Evolutionary conservation across 1,140 invertebrate species (phyloP), one percentile per base, ranked within the genome.

Genomic region (Mycetomoellerius zeteki): DNA sequence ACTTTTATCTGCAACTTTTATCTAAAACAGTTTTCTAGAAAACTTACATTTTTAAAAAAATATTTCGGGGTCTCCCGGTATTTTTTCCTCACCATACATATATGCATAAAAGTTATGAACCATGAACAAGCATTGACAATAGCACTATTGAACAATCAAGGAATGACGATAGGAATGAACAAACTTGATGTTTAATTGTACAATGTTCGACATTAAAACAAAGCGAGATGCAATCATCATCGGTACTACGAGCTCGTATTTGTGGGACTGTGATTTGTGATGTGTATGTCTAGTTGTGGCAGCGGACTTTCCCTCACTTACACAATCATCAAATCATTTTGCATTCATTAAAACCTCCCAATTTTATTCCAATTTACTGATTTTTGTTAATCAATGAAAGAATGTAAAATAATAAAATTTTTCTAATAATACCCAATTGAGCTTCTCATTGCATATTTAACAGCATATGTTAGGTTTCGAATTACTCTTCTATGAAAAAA

Each of bases 251-350:
- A 82, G 80, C 80, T 82, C 80, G 67, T 71, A 67, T 82, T 65
- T 82, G 80, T 82, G 65, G 77, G 77, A 82, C 52, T 82, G 80
- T 82, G 67, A 82, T 12, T 82, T 82, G 65, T 82, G 80, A 82
- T 82, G 80, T 82, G 65, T 82, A 82, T 82, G 80, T 82, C 71
- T 82, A 82, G 67, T 58, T 82, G 65, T 82, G 80, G 52, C 80
- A 82, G 67, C 67, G 80, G 67, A 82, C 65, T 52, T 82, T 58
- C 12, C 24, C 7, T 43, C 30, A 37, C 21, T 14, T 82, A 37
- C 33, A 67, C 54, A 72, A 82, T 47, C 37, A 72, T 82, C 16
- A 71, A 71, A 72, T 72, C 12, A 33, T 81, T 82, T 72, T 21
- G 72, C 19, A 72, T 30, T 60, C 8, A 72, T 50, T 82, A 72